phyloP scores from a whole-genome alignment of 2,797 vertebrate genomes.

The Melanotaenia maccullochi region DNA sequence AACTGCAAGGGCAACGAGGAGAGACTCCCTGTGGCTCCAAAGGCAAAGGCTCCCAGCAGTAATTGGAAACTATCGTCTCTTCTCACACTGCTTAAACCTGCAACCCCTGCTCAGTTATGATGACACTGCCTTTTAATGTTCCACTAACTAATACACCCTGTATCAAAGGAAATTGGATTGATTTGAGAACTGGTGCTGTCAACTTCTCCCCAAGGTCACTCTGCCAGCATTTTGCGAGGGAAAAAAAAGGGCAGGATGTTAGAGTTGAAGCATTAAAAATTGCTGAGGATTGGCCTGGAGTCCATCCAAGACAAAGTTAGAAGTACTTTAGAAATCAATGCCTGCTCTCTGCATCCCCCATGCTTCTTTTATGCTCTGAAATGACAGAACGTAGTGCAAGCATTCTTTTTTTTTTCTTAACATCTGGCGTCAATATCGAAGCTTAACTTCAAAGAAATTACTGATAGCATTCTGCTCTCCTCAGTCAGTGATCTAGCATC shows the following conservation, averaged over 20 bases:
- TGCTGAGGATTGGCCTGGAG: slow-evolving; percentile 73
- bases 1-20: slow-evolving; percentile 76
- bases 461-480: slow-evolving; percentile 71
- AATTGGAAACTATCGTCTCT: slow-evolving; percentile 70
- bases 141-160: slow-evolving; percentile 51
- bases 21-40: slow-evolving; percentile 71
- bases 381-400: slow-evolving; percentile 75
- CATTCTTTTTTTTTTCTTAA: slow-evolving; percentile 62
- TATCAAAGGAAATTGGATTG: slow-evolving; percentile 62
- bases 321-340: slow-evolving; percentile 81
- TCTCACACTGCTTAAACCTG: slow-evolving; percentile 57
- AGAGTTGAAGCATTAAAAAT: slow-evolving; percentile 73
- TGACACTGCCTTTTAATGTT: slow-evolving; percentile 67
- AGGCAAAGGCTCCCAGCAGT: slow-evolving; percentile 61
- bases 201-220: slow-evolving; percentile 64
- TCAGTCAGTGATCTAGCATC: slow-evolving; percentile 62
- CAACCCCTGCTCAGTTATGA: slow-evolving; percentile 56
- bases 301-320: slow-evolving; percentile 76
- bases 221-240: slow-evolving; percentile 53
- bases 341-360: slow-evolving; percentile 72
- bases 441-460: slow-evolving; percentile 79
- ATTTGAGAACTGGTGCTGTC: slow-evolving; percentile 56
- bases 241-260: slow-evolving; percentile 53
- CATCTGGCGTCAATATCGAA: slow-evolving; percentile 81
- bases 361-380: slow-evolving; percentile 75